phyloP scores from a whole-genome alignment of 2,113 vertebrate genomes.

The Psephotus haematonotus region DNA sequence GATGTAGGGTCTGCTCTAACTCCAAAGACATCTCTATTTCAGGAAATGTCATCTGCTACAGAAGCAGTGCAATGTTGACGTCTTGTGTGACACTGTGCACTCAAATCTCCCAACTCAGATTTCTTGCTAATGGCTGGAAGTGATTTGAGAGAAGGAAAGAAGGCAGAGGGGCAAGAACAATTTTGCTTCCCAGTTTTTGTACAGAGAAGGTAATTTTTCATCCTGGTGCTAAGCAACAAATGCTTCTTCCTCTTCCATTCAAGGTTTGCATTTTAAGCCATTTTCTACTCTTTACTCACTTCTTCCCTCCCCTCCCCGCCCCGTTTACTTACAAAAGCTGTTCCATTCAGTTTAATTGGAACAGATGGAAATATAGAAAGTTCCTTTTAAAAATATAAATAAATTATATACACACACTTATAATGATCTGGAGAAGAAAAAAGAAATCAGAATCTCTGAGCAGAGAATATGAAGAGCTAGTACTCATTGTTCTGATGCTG shows the following conservation, averaged over 20 bases:
- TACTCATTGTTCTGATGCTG: constrained; percentile 68
- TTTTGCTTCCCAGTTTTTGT: not conserved
- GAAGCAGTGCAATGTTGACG: not conserved
- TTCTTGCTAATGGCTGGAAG: not conserved
- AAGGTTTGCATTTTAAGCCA: constrained; percentile 33
- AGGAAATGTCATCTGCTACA: not conserved
- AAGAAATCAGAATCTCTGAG: constrained; percentile 62
- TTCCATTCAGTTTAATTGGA: constrained; percentile 75
- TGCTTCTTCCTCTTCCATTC: constrained; percentile 5
- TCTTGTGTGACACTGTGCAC: not conserved
- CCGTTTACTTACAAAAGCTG: constrained; percentile 50
- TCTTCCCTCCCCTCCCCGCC: not conserved
- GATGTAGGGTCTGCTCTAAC: not conserved
- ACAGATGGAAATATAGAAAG: constrained; percentile 76
- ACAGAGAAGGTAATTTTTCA: not conserved
- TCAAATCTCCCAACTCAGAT: not conserved
- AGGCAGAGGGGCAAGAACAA: not conserved
- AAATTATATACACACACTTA: constrained; percentile 62
- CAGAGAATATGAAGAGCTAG: constrained; percentile 54
- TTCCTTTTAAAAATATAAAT: constrained; percentile 73
- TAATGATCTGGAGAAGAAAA: not conserved
- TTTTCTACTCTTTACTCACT: not conserved
- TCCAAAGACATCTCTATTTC: not conserved
- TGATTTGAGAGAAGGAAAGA: not conserved
- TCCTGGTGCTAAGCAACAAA: constrained; percentile 50